A percentile compares a stretch with the other conserved stretches of the same genome.
phyloP scores from a whole-genome alignment of 2,797 vertebrate genomes.

The Natrix natrix region DNA sequence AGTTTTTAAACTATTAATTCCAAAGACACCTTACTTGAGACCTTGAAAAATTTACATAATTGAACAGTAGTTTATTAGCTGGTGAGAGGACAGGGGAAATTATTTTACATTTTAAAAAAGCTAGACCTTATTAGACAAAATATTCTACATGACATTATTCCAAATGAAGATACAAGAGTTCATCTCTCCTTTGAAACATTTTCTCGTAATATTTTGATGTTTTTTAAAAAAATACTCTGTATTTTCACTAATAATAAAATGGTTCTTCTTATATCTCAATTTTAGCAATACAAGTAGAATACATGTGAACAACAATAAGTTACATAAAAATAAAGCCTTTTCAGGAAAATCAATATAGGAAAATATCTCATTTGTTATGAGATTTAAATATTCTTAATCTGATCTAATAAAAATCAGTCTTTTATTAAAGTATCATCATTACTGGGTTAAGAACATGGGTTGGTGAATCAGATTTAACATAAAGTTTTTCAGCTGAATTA shows the following conservation, averaged over 20 bases:
- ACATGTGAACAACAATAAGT: conserved; percentile 7
- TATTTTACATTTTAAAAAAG: not conserved
- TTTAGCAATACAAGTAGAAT: not conserved
- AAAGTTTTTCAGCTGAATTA: not conserved
- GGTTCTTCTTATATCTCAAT: not conserved
- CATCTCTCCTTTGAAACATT: not conserved
- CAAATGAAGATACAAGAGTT: not conserved
- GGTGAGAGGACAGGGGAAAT: not conserved
- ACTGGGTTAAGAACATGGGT: conserved; percentile 13
- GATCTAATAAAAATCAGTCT: not conserved
- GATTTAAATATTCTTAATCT: not conserved
- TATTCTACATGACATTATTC: not conserved
- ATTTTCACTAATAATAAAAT: conserved; percentile 26
- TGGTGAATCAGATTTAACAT: not conserved
- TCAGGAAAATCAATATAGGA: not conserved
- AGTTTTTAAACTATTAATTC: not conserved
- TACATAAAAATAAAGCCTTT: conserved; percentile 19
- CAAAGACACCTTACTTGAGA: not conserved
- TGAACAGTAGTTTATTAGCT: not conserved
- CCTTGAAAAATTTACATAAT: not conserved
- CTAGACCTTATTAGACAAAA: not conserved
- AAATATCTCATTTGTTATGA: not conserved
- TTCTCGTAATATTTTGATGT: not conserved
- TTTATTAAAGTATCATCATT: not conserved
- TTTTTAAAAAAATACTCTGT: not conserved